Conservation (phyloP, 2,113 vertebrate species). For the Lepisosteus osseus region DNA sequence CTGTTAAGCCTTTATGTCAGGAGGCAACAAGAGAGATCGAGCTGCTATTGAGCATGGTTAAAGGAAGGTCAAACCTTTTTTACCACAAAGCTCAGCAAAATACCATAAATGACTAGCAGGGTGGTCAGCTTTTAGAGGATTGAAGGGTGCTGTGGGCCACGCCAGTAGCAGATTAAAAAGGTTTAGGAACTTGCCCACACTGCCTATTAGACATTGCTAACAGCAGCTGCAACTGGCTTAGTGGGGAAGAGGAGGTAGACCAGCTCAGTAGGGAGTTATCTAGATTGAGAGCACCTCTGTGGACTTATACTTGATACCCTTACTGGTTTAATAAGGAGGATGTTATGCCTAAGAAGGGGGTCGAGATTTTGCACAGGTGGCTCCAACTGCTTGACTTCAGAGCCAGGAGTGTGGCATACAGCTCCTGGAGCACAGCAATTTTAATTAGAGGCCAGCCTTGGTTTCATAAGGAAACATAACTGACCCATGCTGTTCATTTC, state of each 20-base stretch:
- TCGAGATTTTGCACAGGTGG: not conserved
- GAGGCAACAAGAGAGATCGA: not conserved
- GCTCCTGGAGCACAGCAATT: not conserved
- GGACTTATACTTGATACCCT: not conserved
- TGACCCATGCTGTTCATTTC: not conserved
- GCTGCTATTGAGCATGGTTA: not conserved
- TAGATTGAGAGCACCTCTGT: not conserved
- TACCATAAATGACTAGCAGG: not conserved
- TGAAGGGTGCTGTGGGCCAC: not conserved
- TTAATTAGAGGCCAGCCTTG: not conserved
- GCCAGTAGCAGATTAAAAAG: not conserved
- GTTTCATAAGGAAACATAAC: not conserved
- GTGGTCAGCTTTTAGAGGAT: conserved; percentile 1
- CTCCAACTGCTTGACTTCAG: not conserved
- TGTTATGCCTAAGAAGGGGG: not conserved
- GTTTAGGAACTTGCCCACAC: not conserved
- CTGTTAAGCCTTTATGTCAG: not conserved
- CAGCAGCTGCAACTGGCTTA: not conserved
- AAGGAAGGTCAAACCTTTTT: not conserved
- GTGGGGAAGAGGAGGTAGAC: not conserved
- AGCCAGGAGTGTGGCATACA: not conserved
- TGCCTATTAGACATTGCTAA: not conserved
- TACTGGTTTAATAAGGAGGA: not conserved
- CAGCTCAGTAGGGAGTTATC: not conserved
- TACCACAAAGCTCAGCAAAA: not conserved